phyloP scores from a whole-genome alignment of 1,140 invertebrate genomes.

The Drosophila lini region DNA sequence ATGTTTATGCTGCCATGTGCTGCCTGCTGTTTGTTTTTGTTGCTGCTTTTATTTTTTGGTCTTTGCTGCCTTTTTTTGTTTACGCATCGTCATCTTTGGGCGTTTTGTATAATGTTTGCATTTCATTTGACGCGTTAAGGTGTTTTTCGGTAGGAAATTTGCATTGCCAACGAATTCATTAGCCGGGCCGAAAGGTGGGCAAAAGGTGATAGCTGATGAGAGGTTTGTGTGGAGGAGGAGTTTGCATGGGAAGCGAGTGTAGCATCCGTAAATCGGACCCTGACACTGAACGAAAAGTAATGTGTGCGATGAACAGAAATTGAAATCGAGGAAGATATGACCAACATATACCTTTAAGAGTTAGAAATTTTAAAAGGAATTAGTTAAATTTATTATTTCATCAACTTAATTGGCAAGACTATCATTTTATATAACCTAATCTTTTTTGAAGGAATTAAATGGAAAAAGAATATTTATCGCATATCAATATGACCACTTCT shows the following conservation, averaged over 20 bases:
- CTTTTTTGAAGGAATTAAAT: too few relatives aligned
- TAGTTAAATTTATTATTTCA: too few relatives aligned
- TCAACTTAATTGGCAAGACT: too few relatives aligned
- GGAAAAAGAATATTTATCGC: not conserved
- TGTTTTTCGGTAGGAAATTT: slow-evolving; percentile 62
- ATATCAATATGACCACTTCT: not conserved
- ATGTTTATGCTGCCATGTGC: slow-evolving; percentile 77
- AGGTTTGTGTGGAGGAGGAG: not conserved
- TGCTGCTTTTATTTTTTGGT: slow-evolving; percentile 41
- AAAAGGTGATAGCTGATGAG: not conserved
- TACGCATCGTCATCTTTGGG: slow-evolving; percentile 52
- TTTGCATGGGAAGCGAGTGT: slow-evolving; percentile 2
- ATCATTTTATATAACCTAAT: too few relatives aligned
- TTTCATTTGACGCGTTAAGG: slow-evolving; percentile 70
- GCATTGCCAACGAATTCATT: slow-evolving; percentile 80
- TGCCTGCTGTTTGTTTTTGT: slow-evolving; percentile 36
- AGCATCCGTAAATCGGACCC: slow-evolving; percentile 15
- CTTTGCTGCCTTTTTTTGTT: slow-evolving; percentile 40
- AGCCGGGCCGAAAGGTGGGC: slow-evolving; percentile 12
- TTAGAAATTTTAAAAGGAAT: not conserved
- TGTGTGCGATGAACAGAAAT: not conserved
- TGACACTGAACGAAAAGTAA: slow-evolving; percentile 19
- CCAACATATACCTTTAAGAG: not conserved
- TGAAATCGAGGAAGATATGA: too few relatives aligned
- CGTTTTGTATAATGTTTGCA: slow-evolving; percentile 70